Percentiles rank a stretch among this genome's conserved stretches.
Conservation (phyloP, 2,797 vertebrate species). For the Anableps anableps region DNA sequence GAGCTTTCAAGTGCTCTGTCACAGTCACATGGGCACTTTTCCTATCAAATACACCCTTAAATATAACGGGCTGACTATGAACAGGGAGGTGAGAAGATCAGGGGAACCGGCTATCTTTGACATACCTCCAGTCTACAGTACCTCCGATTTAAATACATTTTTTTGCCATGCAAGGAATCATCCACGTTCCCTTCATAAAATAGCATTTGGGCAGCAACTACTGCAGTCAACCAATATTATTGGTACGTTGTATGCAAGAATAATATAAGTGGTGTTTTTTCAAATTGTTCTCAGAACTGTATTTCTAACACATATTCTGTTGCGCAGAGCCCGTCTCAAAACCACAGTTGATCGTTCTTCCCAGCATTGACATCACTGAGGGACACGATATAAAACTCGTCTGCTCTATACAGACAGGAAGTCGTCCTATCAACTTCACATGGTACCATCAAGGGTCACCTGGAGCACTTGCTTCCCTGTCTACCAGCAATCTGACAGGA, state of each 20-base stretch:
- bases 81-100: conserved; percentile 8
- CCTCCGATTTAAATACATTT: conserved; percentile 50
- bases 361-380: conserved; percentile 56
- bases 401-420: conserved; percentile 73
- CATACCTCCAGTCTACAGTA: conserved; percentile 47
- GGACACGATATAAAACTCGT: conserved; percentile 65
- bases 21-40: conserved; percentile 67
- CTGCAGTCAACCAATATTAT: conserved; percentile 52
- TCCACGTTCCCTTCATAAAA: rapidly evolving
- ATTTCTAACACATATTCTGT: conserved; percentile 8
- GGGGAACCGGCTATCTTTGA: conserved; percentile 70
- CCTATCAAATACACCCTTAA: conserved; percentile 74
- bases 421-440: conserved; percentile 70
- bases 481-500: neutral
- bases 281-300: neutral
- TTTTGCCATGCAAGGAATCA: conserved; percentile 70
- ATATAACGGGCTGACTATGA: rapidly evolving
- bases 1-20: conserved; percentile 72
- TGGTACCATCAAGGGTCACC: conserved; percentile 49
- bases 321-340: conserved; percentile 72
- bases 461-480: neutral
- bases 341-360: conserved; percentile 51
- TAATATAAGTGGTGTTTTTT: neutral
- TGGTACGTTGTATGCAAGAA: conserved; percentile 58
- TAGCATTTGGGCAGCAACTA: conserved; percentile 20